Conservation (phyloP, 2,888 invertebrate species). For the Aleiodes leptofemur region DNA sequence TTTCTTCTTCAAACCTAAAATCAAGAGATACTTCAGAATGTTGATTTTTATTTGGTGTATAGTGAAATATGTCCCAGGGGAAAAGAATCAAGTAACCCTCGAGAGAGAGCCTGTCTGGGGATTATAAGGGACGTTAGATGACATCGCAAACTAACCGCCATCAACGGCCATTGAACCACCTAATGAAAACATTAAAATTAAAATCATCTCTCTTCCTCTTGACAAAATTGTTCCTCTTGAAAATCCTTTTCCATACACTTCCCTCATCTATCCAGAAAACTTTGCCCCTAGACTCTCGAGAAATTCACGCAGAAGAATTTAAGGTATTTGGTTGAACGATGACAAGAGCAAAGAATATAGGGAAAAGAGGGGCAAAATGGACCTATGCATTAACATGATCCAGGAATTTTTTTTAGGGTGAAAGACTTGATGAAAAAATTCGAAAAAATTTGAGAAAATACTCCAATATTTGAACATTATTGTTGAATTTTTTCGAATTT, state of each 20-base stretch:
- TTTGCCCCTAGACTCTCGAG: not conserved
- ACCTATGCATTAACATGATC: too few relatives aligned
- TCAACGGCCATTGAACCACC: slow-evolving; percentile 49
- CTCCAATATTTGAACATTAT: too few relatives aligned
- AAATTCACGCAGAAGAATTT: slow-evolving; percentile 19
- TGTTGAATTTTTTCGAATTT: too few relatives aligned
- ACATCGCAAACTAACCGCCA: slow-evolving; percentile 50
- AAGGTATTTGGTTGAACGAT: slow-evolving; percentile 6
- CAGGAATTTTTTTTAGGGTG: too few relatives aligned
- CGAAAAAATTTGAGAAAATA: too few relatives aligned
- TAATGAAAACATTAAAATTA: slow-evolving; percentile 70
- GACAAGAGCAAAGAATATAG: not conserved
- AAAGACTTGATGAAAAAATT: too few relatives aligned
- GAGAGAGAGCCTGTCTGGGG: slow-evolving; percentile 25
- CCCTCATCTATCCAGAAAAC: not conserved
- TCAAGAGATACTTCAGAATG: not conserved
- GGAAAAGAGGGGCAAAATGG: not conserved
- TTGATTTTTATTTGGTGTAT: slow-evolving; percentile 9
- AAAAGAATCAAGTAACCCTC: slow-evolving; percentile 33
- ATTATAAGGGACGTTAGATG: slow-evolving; percentile 13
- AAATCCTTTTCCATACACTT: not conserved
- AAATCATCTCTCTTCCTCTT: slow-evolving; percentile 52
- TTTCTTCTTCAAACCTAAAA: not conserved
- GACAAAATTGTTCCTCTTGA: slow-evolving; percentile 20
- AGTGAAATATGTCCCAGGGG: not conserved